These are phyloP conservation scores for Drosophila sechellia DNA, from an alignment of 1,140 invertebrate genomes.

Conservation along the genomic window DNA sequence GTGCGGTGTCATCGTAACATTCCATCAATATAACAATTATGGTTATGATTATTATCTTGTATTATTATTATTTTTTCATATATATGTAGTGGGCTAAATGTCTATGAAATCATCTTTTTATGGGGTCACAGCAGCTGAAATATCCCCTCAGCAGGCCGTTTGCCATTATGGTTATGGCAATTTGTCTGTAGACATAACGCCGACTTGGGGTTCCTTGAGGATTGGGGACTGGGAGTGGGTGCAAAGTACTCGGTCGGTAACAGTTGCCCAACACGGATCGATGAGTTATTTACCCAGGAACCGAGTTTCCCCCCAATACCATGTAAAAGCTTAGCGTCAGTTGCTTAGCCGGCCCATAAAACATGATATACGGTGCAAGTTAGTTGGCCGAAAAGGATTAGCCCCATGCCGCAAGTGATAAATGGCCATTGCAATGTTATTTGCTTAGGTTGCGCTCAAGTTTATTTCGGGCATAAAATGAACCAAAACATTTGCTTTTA, in stretches of 20 bases:
- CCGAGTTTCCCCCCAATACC: constrained; percentile 19
- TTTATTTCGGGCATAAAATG: constrained; percentile 71
- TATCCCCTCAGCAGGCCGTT: constrained; percentile 29
- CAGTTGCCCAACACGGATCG: constrained; percentile 77
- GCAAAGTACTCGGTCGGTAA: constrained; percentile 74
- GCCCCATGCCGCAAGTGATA: constrained; percentile 61
- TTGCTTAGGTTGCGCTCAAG: constrained; percentile 68
- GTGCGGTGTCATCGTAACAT: constrained; percentile 35
- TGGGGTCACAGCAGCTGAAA: constrained; percentile 50
- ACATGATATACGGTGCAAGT: constrained; percentile 76
- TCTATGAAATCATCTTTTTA: constrained; percentile 83
- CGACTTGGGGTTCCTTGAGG: constrained; percentile 37
- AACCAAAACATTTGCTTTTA: constrained; percentile 80
- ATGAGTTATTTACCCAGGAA: constrained; percentile 70
- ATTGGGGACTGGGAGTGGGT: constrained; percentile 25
- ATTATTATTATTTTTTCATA: constrained; percentile 77
- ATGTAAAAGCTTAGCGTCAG: constrained; percentile 74
- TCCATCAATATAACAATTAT: constrained; percentile 80
- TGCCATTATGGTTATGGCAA: constrained; percentile 81
- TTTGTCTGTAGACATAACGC: constrained; percentile 80
- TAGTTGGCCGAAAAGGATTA: constrained; percentile 79
- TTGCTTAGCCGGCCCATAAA: constrained; percentile 80
- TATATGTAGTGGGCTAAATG: constrained; percentile 58
- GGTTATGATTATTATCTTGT: constrained; percentile 78
- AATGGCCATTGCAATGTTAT: constrained; percentile 61